Percentiles rank a stretch among this genome's conserved stretches.
These are phyloP conservation scores for Mustelus asterias DNA, from an alignment of 2,113 vertebrate species.

Conservation along the genomic window DNA sequence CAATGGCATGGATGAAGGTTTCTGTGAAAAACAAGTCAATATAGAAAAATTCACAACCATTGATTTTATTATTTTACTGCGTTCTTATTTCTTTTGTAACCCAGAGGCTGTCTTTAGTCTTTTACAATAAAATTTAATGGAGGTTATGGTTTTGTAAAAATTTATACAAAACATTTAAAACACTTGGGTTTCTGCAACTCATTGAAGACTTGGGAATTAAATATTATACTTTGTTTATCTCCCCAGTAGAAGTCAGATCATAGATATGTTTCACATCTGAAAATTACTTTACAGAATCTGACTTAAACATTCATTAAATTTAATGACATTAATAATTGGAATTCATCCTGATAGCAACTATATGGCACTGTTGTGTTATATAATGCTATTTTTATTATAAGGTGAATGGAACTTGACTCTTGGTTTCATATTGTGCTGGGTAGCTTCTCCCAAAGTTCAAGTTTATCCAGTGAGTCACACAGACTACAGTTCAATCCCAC, in stretches of 20 bases:
- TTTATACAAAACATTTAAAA: neutral
- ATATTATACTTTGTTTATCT: neutral
- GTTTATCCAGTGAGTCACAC: slow-evolving; percentile 6
- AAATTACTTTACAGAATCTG: neutral
- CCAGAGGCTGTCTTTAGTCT: neutral
- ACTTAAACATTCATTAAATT: neutral
- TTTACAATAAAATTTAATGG: neutral
- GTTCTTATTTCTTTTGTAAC: neutral
- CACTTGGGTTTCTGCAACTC: neutral
- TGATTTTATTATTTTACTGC: neutral
- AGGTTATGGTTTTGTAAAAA: neutral
- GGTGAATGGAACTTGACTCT: neutral
- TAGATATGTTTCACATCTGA: neutral
- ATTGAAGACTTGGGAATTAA: neutral
- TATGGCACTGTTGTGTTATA: neutral
- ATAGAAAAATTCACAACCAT: neutral
- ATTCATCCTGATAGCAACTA: neutral
- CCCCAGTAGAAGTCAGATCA: neutral
- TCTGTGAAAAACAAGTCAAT: neutral
- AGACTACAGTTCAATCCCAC: neutral
- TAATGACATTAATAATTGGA: neutral
- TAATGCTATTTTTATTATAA: neutral
- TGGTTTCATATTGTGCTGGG: neutral
- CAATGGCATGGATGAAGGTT: too few species aligned
- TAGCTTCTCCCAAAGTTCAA: neutral